Evolutionary conservation across 1,140 invertebrate species (phyloP).

Genomic region (Ceratitis capitata): DNA sequence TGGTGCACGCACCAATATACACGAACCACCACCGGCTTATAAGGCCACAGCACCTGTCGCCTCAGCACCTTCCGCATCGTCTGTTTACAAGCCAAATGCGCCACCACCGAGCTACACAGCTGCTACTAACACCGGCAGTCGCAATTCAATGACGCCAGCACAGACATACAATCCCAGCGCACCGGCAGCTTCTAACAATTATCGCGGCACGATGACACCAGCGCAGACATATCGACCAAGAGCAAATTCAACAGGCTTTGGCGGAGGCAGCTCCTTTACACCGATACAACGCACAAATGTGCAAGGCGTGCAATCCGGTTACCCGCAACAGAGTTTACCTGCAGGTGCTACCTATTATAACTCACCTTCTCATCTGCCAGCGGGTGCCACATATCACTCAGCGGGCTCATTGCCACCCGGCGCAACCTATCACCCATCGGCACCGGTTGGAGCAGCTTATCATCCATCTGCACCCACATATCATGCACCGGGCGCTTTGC

Average conservation of each 20-base stretch:
- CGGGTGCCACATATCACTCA: constrained; percentile 52
- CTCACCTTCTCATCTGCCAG: constrained; percentile 44
- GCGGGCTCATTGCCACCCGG: constrained; percentile 41
- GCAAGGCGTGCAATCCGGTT: constrained; percentile 56
- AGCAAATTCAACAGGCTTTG: constrained; percentile 50
- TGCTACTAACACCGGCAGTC: constrained; percentile 39
- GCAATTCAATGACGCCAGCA: constrained; percentile 42
- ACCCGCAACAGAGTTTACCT: constrained; percentile 45
- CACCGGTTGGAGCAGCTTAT: constrained; percentile 41
- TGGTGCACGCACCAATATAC: constrained; percentile 56
- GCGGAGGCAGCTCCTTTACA: constrained; percentile 45
- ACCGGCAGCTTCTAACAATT: constrained; percentile 41
- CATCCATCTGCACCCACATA: constrained; percentile 43
- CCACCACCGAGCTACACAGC: constrained; percentile 51
- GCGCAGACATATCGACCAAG: constrained; percentile 49
- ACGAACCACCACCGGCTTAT: constrained; percentile 58
- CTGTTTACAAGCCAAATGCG: constrained; percentile 42
- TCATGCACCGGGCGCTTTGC: constrained; percentile 40
- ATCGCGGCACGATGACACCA: constrained; percentile 43
- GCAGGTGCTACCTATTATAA: constrained; percentile 53
- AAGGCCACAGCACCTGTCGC: constrained; percentile 50
- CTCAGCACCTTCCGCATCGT: neutral
- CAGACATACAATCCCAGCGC: constrained; percentile 46
- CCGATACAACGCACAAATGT: constrained; percentile 55
- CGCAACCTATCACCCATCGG: constrained; percentile 39